Percentiles rank a stretch among this genome's conserved stretches.
These are phyloP conservation scores for Montipora capitata DNA, from an alignment of 92 coral and sea anemone genomes.

Conservation along the genomic window DNA sequence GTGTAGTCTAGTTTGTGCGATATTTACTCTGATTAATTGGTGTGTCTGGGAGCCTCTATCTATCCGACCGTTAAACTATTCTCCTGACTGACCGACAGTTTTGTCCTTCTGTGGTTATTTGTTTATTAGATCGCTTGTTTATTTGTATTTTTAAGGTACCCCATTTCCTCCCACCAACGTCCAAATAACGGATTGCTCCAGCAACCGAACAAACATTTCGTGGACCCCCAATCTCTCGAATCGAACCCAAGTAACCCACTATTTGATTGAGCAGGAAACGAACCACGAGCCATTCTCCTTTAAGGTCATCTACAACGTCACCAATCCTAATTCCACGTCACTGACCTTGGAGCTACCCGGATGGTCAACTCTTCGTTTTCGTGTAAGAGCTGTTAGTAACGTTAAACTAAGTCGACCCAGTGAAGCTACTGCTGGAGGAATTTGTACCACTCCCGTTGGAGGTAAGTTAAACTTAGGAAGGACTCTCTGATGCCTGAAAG, in stretches of 20 bases:
- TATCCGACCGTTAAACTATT: too few species aligned
- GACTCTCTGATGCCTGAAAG: too few species aligned
- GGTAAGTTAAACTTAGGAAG: neutral
- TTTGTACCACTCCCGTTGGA: slow-evolving; percentile 26
- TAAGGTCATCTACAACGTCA: slow-evolving; percentile 52
- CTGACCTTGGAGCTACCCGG: slow-evolving; percentile 62
- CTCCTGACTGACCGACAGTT: neutral
- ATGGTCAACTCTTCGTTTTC: slow-evolving; percentile 83
- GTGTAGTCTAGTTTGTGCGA: too few species aligned
- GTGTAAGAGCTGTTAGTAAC: slow-evolving; percentile 82
- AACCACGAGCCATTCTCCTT: slow-evolving; percentile 65
- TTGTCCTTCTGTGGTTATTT: neutral
- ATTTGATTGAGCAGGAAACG: slow-evolving; percentile 82
- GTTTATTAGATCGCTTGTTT: neutral
- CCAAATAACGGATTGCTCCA: slow-evolving; percentile 67
- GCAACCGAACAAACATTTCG: slow-evolving; percentile 70
- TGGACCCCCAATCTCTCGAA: slow-evolving; percentile 75
- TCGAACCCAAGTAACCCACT: slow-evolving; percentile 72
- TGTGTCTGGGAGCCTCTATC: too few species aligned
- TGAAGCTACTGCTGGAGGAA: slow-evolving; percentile 52
- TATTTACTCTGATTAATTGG: too few species aligned
- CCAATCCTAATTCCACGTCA: slow-evolving; percentile 50
- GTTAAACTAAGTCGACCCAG: slow-evolving; percentile 88
- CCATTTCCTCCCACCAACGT: slow-evolving; percentile 82
- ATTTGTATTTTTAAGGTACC: slow-evolving; percentile 53